Evolutionary conservation across 2,797 vertebrate species (phyloP), one percentile per base, ranked within the genome.

Genomic region (Silurus lanzhouensis): DNA sequence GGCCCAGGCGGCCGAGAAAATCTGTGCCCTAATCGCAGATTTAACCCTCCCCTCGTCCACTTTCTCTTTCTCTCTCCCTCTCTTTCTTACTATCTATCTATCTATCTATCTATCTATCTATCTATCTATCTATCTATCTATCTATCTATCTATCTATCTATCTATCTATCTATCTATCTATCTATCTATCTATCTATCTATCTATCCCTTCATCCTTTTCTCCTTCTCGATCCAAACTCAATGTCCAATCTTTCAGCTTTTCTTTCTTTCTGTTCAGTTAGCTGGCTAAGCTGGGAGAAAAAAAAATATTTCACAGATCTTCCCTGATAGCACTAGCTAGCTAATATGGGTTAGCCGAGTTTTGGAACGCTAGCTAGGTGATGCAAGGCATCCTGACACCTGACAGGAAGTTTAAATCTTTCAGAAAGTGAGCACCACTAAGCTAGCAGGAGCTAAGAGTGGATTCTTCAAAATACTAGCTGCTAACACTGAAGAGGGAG

Each of bases 21-120:
- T 93, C 94, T 94, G 93, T 91, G 91, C 94, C 95, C 94, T 95
- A 95, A 95, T 95, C 94, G 95, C 94, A 95, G 94, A 95, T 95
- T 95, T 95, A 94, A 92, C 93, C 86, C 91, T 91, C 91, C 90
- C 92, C 88, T 89, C 12, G 10, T 92, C 88, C 81, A 85, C 89
- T 87, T 87, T 91, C 90, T 89, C 88, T 89, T 89, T 86, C 48
- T 60, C 89, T 90, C 85, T 63, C 44, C 57, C 44, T 63, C 67
- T 27, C 70, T 19, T 52, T 67, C 74, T 67, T 15, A 31, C 60
- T 64, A 10, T 31, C 46, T 55, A 82, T 75, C 31, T 38, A 38
- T 38, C 27, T 27, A 27, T 27, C 27, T 27, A 27, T 27, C 27
- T 27, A 27, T 27, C 27, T 27, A 27, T 27, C 27, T 27, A 27